These are phyloP conservation scores for Amorpha juglandis DNA, from an alignment of 2,888 invertebrate species.

Conservation along the genomic window DNA sequence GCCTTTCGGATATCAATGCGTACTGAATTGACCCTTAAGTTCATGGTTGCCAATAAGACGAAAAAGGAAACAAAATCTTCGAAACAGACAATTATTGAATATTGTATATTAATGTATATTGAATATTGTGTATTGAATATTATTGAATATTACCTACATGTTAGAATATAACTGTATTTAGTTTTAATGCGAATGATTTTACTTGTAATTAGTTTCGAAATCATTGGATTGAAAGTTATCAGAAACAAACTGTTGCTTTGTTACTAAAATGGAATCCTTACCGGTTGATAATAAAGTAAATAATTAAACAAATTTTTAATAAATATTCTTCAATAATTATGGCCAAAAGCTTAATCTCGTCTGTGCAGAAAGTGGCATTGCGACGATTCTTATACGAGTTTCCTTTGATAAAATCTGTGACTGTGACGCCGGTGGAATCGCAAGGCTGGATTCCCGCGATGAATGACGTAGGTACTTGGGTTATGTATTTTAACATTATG, in stretches of 20 bases:
- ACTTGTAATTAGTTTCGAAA: too few relatives aligned
- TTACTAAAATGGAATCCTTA: not conserved
- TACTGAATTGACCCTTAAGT: not conserved
- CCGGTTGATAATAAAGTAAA: not conserved
- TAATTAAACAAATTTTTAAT: not conserved
- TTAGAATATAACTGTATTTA: too few relatives aligned
- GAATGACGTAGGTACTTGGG: conserved; percentile 14
- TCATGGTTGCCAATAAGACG: not conserved
- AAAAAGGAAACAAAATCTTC: not conserved
- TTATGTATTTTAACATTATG: not conserved
- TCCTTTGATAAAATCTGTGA: conserved; percentile 6
- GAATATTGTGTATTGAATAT: too few relatives aligned
- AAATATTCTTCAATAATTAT: not conserved
- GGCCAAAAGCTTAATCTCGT: not conserved
- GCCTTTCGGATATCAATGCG: conserved; percentile 46
- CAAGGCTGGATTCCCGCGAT: not conserved
- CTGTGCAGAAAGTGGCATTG: not conserved
- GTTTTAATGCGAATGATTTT: too few relatives aligned
- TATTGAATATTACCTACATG: too few relatives aligned
- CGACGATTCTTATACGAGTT: not conserved
- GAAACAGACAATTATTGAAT: not conserved
- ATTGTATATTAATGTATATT: too few relatives aligned
- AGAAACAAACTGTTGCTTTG: too few relatives aligned
- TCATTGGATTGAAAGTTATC: too few relatives aligned
- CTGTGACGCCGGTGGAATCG: not conserved